Base-by-base conservation (phyloP, 2,888 invertebrate genomes). In the Cyrtodaria siliqua region DNA sequence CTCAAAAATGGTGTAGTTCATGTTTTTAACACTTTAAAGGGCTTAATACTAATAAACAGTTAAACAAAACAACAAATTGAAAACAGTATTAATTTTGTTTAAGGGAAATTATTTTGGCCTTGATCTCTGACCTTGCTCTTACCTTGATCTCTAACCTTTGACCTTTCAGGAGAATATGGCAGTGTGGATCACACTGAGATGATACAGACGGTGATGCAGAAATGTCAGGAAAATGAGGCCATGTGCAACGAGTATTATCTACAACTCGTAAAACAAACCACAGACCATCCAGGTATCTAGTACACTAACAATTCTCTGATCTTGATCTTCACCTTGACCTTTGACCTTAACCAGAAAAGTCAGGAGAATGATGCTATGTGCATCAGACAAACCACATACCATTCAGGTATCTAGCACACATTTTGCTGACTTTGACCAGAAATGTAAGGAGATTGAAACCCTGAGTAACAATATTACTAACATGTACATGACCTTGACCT, bases 251-350 rank as follows among this genome's bases (percentile, higher is more conserved):
- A 98, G 93, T 94, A 98, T 69, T 98, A 97, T 92, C 95, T 98
- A 85, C 98, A 98, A 92, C 95, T 98, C 47, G 96, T 98, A 72
- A 98, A 98, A 92, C 97, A 97, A 93, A 98, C 98, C 0, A 98
- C 98, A 0, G 93, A 93, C 83, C 93, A 93, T 85, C 93, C 93
- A 82, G 92, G 90, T 90, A 82, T 26, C 71, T 60, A 8, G 44
- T 2, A 38, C n/a, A 14, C 2, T 33, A 14, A 14, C 2, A 14
- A 4, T 6, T 1, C 2, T n/a, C n/a, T n/a, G n/a, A n/a, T n/a
- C n/a, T n/a, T n/a, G n/a, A n/a, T n/a, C n/a, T n/a, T n/a, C n/a
- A n/a, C n/a, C n/a, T n/a, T n/a, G n/a, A n/a, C n/a, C n/a, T n/a
- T n/a, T n/a, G n/a, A n/a, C n/a, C 4, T 44, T 8, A 95, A 98